Base-by-base conservation (phyloP, 2,888 invertebrate species). In the Chloroclysta siterata region DNA sequence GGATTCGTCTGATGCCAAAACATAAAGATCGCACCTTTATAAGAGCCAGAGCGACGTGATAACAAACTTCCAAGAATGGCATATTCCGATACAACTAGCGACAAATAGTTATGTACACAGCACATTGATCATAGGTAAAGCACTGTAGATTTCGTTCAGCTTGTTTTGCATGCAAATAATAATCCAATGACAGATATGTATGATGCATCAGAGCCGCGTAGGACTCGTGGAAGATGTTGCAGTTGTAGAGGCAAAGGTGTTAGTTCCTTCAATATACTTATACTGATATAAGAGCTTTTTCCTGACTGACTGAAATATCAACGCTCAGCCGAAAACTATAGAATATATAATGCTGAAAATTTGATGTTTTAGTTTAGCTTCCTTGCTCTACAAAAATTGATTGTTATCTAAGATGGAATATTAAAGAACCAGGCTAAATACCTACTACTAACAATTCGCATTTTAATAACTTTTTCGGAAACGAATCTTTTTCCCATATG, bases 1-100 rank as follows among this genome's bases (percentile, higher is more conserved):
- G n/a, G 56, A 50, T 15, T 51, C 48, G 57, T 70, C 70, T 72
- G 69, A 65, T 54, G 42, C 13, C 33, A 51, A 60, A 51, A 39
- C 17, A 39, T 42, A 51, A 51, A 68, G 44, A 55, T 65, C 63
- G 47, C 65, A 63, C 54, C 61, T 69, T 66, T 71, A 71, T 71
- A 69, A 51, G 53, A 53, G 41, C 63, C 47, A 47, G 36, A 11
- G 36, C 61, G 60, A 64, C 68, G 69, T 65, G 66, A 63, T 64
- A 68, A 63, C 60, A 63, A 28, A 55, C 42, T 63, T 66, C 66
- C 41, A 53, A 53, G 60, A 66, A 66, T 56, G 63, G 44, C 39
- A 60, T 63, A 52, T 22, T 53, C 47, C 29, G 41, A 39, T 33
- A 54, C 46, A 42, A 28, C 53, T 54, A 46, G 41, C 39, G 36